Conservation (phyloP, 2,113 vertebrate genomes). For the Probosciger aterrimus region DNA sequence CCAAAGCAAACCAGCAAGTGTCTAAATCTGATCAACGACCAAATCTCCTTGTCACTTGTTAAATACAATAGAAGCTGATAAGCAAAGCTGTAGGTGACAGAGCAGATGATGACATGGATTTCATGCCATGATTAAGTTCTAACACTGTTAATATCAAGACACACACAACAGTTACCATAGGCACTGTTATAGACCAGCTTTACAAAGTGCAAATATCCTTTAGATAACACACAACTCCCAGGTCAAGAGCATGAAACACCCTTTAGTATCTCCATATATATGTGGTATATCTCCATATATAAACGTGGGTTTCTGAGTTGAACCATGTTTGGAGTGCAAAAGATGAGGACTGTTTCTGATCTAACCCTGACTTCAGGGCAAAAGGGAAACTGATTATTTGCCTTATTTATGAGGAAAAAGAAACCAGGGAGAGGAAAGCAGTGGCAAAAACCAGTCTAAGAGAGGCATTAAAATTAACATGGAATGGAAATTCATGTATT, state of each 20-base stretch:
- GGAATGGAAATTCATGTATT: neutral
- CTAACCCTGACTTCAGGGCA: neutral
- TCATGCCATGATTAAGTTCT: neutral
- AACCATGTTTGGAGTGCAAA: rapidly evolving
- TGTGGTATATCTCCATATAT: too few species aligned
- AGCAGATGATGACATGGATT: neutral
- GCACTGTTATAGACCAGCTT: neutral
- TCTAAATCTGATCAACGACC: neutral
- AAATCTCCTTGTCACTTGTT: neutral
- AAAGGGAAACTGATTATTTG: neutral
- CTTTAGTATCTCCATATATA: neutral
- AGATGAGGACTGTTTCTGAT: neutral
- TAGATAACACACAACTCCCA: neutral
- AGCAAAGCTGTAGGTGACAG: neutral
- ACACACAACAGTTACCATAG: neutral
- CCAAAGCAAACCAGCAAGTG: neutral
- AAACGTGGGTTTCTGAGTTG: neutral
- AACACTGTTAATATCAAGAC: neutral
- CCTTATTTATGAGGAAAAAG: neutral
- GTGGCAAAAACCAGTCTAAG: neutral
- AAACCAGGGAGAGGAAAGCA: neutral
- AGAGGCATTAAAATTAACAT: neutral
- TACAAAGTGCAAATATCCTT: neutral
- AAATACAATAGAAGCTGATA: neutral
- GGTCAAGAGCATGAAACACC: neutral